A percentile compares a stretch with the other conserved stretches of the same genome.
These are phyloP conservation scores for Melipona beecheii DNA, from an alignment of 2,888 invertebrate species.

Conservation along the genomic window DNA sequence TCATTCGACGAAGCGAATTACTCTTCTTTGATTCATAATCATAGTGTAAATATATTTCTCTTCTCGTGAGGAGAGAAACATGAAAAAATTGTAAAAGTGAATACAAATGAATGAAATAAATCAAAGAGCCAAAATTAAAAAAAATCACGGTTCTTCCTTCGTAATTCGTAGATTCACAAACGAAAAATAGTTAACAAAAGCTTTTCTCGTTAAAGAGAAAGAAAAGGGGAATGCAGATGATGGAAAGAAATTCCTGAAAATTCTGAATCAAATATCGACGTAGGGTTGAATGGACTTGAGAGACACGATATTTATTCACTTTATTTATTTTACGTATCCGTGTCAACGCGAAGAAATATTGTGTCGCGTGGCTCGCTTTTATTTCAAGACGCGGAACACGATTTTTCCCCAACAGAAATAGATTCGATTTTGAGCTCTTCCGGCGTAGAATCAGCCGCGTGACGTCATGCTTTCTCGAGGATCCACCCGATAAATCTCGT, in stretches of 20 bases:
- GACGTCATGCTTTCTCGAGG: constrained; percentile 62
- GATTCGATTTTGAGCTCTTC: constrained; percentile 50
- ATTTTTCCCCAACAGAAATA: constrained; percentile 60
- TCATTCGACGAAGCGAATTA: too few species aligned
- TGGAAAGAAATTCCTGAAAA: neutral
- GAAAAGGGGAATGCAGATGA: too few species aligned
- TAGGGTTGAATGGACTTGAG: constrained; percentile 33
- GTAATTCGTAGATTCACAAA: neutral
- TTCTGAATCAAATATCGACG: neutral
- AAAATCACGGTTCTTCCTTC: neutral
- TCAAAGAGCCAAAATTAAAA: neutral
- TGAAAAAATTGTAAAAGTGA: neutral
- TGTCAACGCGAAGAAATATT: constrained; percentile 45
- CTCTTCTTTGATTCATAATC: neutral
- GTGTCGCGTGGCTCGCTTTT: constrained; percentile 63
- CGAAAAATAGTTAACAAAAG: neutral
- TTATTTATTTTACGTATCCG: constrained; percentile 20
- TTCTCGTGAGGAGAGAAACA: too few species aligned
- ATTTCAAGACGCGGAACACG: constrained; percentile 72
- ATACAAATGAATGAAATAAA: neutral
- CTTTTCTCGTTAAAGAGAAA: neutral
- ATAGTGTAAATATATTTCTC: neutral
- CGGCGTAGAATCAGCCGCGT: constrained; percentile 44
- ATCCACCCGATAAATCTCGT: constrained; percentile 52
- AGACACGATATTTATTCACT: constrained; percentile 32